These are phyloP conservation scores for Thalassophryne amazonica DNA, from an alignment of 2,797 vertebrate species.

Conservation along the genomic window DNA sequence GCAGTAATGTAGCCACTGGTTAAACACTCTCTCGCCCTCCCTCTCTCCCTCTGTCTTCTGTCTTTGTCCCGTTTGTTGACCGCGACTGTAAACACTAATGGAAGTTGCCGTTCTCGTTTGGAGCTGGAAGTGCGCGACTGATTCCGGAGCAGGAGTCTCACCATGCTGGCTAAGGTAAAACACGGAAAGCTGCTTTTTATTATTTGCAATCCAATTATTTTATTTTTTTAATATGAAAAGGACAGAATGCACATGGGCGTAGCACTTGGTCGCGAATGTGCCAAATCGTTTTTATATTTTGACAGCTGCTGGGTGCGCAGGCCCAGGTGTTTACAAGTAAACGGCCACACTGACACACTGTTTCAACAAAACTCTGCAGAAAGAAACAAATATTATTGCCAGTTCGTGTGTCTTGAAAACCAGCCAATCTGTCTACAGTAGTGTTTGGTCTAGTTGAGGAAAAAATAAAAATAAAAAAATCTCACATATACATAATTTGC, in stretches of 20 bases:
- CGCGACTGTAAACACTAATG: conserved; percentile 38
- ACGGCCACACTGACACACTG: conserved; percentile 63
- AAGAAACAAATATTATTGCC: conserved; percentile 74
- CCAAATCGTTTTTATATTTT: conserved; percentile 35
- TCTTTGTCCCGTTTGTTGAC: conserved; percentile 21
- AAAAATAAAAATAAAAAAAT: no score
- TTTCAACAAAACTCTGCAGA: conserved; percentile 69
- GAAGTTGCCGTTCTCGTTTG: conserved; percentile 30
- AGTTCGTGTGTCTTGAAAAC: conserved; percentile 65
- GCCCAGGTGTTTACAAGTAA: conserved; percentile 71
- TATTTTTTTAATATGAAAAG: no score
- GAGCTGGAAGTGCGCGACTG: conserved; percentile 33
- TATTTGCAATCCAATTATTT: no score
- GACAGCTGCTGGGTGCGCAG: conserved; percentile 54
- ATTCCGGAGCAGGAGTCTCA: conserved; percentile 34
- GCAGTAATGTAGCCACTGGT: conserved; percentile 58
- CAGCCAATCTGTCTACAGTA: conserved; percentile 55
- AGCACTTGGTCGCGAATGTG: conserved; percentile 12
- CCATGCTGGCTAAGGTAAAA: conserved; percentile 77
- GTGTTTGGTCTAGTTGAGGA: conserved; percentile 42
- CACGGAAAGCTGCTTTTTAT: conserved; percentile 9
- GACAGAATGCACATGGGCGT: neutral
- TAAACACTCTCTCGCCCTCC: conserved; percentile 31
- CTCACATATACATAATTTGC: conserved; percentile 55
- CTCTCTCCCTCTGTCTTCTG: conserved; percentile 19